Conservation (phyloP, 1,140 invertebrate species). For the Oscheius sp. region DNA sequence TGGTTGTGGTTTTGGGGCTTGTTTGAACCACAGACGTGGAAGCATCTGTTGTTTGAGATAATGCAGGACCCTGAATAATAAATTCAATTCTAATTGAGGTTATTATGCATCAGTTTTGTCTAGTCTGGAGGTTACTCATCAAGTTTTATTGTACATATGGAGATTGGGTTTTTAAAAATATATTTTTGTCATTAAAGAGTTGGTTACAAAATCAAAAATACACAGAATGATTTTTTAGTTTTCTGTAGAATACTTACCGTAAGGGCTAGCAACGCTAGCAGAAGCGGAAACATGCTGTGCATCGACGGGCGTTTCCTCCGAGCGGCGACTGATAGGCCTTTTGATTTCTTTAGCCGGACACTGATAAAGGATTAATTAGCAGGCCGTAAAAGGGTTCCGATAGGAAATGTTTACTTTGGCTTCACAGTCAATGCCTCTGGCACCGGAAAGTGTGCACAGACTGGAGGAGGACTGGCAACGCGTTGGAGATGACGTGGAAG, state of each 20-base stretch:
- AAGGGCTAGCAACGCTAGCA: neutral
- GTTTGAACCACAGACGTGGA: neutral
- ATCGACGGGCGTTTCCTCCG: neutral
- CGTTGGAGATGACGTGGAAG: too few species aligned
- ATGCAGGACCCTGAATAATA: too few species aligned
- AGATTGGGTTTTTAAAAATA: neutral
- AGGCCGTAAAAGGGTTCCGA: too few species aligned
- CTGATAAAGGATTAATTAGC: neutral
- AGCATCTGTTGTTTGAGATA: neutral
- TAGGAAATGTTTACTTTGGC: too few species aligned
- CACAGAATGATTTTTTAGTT: neutral
- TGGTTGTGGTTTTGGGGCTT: neutral
- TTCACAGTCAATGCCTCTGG: neutral
- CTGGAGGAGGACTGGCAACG: too few species aligned
- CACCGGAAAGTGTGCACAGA: too few species aligned
- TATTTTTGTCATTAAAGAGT: neutral
- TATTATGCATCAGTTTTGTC: too few species aligned
- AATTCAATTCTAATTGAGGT: too few species aligned
- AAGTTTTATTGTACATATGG: neutral
- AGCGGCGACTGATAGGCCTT: neutral
- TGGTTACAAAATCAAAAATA: neutral
- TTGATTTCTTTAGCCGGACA: slow-evolving; percentile 7
- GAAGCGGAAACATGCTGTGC: neutral
- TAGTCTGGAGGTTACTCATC: neutral
- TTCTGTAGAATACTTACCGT: too few species aligned